phyloP scores from a whole-genome alignment of 2,888 invertebrate genomes.

The Drosophila longiperda region DNA sequence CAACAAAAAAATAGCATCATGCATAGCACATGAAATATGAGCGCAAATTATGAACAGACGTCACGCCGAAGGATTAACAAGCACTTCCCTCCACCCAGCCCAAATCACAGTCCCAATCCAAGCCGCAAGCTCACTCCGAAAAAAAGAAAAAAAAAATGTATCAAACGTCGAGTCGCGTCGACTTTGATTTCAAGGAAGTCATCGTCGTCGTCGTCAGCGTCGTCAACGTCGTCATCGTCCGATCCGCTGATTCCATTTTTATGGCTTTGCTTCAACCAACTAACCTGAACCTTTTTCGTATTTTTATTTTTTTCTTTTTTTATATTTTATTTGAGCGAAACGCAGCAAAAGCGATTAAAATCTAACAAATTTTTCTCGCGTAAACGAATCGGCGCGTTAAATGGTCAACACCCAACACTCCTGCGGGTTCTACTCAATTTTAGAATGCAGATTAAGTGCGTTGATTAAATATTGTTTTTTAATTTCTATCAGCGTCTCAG shows the following conservation, averaged over 20 bases:
- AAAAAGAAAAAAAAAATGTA: constrained; percentile 58
- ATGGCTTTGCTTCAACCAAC: constrained; percentile 41
- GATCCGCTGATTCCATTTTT: constrained; percentile 65
- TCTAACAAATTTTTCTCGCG: constrained; percentile 65
- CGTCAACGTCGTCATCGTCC: constrained; percentile 41
- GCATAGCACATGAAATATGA: constrained; percentile 77
- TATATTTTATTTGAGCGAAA: constrained; percentile 47
- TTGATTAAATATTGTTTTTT: constrained; percentile 81
- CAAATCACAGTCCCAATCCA: constrained; percentile 12
- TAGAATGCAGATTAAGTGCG: constrained; percentile 80
- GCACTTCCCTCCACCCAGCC: constrained; percentile 21
- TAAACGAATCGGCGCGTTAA: constrained; percentile 64
- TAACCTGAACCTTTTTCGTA: constrained; percentile 49
- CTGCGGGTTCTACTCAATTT: constrained; percentile 43
- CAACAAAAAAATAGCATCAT: constrained; percentile 37
- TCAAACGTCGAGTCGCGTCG: constrained; percentile 57
- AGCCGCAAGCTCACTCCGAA: constrained; percentile 11
- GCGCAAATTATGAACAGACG: constrained; percentile 78
- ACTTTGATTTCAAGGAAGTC: constrained; percentile 78
- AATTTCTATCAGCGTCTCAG: constrained; percentile 62
- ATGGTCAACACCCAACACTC: constrained; percentile 77
- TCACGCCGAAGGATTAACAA: constrained; percentile 82
- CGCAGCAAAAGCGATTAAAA: constrained; percentile 68
- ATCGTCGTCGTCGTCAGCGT: constrained; percentile 46
- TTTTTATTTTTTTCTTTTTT: not conserved